Conservation (phyloP, 2,888 invertebrate genomes). For the Lottia gigantea region DNA sequence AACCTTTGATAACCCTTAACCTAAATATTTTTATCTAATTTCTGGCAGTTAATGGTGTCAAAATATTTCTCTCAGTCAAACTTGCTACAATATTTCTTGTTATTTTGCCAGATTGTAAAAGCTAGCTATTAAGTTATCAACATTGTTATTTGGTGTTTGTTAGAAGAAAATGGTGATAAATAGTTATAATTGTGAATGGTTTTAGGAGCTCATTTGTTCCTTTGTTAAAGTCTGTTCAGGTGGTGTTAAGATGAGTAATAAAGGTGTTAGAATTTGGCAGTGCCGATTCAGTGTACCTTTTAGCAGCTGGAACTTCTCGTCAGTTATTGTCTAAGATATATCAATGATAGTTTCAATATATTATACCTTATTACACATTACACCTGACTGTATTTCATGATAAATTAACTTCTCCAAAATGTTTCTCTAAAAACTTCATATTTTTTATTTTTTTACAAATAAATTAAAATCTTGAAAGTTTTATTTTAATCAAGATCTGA, state of each 20-base stretch:
- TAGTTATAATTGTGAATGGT: neutral
- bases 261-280: neutral
- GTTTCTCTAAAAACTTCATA: too few relatives aligned
- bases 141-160: neutral
- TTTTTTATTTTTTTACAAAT: too few relatives aligned
- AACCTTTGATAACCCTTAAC: conserved; percentile 7
- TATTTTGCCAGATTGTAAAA: neutral
- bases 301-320: neutral
- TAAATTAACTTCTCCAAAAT: too few relatives aligned
- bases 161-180: neutral
- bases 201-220: neutral
- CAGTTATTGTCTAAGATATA: neutral
- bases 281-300: too few relatives aligned
- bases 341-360: too few relatives aligned
- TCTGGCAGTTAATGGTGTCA: neutral
- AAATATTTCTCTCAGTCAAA: neutral
- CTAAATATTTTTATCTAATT: neutral
- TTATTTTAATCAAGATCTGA: too few relatives aligned
- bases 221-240: neutral
- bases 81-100: neutral
- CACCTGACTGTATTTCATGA: too few relatives aligned
- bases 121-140: conserved; percentile 1
- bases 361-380: too few relatives aligned
- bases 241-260: neutral
- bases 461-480: too few relatives aligned